Conservation (phyloP, 2,113 vertebrate species). For the Rhegmatorhina hoffmannsi region DNA sequence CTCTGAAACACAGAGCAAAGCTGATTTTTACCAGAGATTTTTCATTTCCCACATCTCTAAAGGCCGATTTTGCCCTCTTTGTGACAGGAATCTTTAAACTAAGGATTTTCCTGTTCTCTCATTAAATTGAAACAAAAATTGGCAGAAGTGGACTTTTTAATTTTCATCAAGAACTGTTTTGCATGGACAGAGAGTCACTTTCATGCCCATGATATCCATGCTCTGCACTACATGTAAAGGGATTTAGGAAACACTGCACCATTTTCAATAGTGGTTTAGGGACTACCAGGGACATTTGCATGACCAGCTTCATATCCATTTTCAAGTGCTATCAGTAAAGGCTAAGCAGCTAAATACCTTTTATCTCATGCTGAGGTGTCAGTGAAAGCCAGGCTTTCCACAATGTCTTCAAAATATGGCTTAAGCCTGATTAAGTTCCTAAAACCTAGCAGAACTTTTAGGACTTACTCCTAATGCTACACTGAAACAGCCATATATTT, state of each 20-base stretch:
- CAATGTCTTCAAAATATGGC: background rate
- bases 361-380: background rate
- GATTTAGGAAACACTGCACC: background rate
- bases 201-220: background rate
- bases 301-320: background rate
- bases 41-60: background rate
- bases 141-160: background rate
- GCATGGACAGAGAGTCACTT: background rate
- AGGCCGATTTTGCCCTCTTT: background rate
- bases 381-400: background rate
- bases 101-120: background rate
- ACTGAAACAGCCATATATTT: background rate
- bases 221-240: background rate
- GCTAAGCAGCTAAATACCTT: constrained; percentile 1
- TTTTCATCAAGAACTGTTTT: background rate
- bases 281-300: background rate
- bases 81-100: background rate
- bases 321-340: background rate
- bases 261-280: background rate
- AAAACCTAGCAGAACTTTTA: background rate
- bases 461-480: background rate
- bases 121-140: background rate
- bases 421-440: background rate
- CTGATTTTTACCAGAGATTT: background rate
- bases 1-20: background rate